Evolutionary conservation across 2,888 invertebrate genomes (phyloP).

Genomic region (Cremastinae sp.): DNA sequence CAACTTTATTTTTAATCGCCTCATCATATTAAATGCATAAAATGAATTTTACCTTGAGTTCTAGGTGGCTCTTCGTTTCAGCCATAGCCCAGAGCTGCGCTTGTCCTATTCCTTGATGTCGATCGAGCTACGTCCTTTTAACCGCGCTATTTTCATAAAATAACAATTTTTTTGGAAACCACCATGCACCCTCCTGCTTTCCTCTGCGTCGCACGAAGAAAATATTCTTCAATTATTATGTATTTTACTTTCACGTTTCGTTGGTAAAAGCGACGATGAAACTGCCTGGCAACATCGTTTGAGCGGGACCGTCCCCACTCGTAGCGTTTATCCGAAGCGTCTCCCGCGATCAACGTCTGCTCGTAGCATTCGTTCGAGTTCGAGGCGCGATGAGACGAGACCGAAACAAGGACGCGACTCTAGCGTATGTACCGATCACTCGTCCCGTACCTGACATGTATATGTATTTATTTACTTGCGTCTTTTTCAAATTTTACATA

Average conservation of each 20-base stretch:
- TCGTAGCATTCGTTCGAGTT: conserved; percentile 41
- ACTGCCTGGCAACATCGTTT: conserved; percentile 54
- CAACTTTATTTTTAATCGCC: too few species aligned
- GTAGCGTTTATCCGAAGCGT: conserved; percentile 8
- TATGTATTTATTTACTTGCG: not conserved
- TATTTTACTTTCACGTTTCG: conserved; percentile 13
- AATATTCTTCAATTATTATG: not conserved
- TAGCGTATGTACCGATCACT: not conserved
- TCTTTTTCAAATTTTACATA: not conserved
- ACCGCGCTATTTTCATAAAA: conserved; percentile 20
- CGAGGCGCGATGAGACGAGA: conserved; percentile 29
- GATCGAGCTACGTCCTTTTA: conserved; percentile 18
- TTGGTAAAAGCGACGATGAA: conserved; percentile 41
- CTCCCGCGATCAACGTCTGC: conserved; percentile 36
- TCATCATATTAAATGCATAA: not conserved
- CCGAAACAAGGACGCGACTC: conserved; percentile 45
- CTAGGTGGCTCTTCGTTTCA: conserved; percentile 57
- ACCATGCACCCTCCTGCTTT: conserved; percentile 5
- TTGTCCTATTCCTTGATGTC: conserved; percentile 17
- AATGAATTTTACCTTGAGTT: conserved; percentile 45
- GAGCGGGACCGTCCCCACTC: conserved; percentile 48
- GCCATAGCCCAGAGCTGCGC: conserved; percentile 58
- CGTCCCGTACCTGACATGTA: conserved; percentile 6
- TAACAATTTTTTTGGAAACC: not conserved
- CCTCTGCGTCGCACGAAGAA: not conserved